A percentile compares a stretch with the other conserved stretches of the same genome.
Conservation (phyloP, 2,797 vertebrate species). For the Spondyliosoma cantharus region DNA sequence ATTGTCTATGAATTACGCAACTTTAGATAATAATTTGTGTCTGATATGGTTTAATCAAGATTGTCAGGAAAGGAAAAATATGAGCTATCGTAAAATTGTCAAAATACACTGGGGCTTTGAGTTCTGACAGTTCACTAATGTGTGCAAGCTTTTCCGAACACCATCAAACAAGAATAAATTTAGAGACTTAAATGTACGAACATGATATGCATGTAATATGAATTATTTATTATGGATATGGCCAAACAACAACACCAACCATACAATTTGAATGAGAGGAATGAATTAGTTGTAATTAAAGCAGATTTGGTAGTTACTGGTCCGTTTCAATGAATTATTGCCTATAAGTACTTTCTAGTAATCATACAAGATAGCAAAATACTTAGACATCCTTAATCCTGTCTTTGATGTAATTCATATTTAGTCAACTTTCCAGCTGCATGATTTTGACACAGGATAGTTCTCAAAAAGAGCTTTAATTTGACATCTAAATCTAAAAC, state of each 20-base stretch:
- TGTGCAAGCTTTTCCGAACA: not conserved
- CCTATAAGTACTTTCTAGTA: slow-evolving; percentile 45
- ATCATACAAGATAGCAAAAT: slow-evolving; percentile 46
- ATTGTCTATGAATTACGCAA: too few relatives aligned
- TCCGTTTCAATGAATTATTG: slow-evolving; percentile 19
- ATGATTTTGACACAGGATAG: slow-evolving; percentile 30
- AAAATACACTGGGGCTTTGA: too few relatives aligned
- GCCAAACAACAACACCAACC: not conserved
- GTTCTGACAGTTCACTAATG: not conserved
- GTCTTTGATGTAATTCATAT: slow-evolving; percentile 55
- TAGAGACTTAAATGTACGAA: not conserved
- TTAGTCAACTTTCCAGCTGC: slow-evolving; percentile 39
- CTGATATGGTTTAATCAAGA: too few relatives aligned
- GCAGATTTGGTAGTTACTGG: slow-evolving; percentile 15
- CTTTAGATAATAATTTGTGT: too few relatives aligned
- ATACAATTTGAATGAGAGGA: not conserved
- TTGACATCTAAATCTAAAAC: slow-evolving; percentile 42
- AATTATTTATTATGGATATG: not conserved
- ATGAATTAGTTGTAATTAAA: slow-evolving; percentile 17
- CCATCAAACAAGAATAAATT: not conserved
- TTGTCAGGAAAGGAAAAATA: too few relatives aligned
- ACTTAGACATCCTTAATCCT: slow-evolving; percentile 57
- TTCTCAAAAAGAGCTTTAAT: slow-evolving; percentile 34
- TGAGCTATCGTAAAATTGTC: too few relatives aligned
- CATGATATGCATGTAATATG: not conserved